Conservation (phyloP, 1,140 invertebrate genomes). For the Oncopodura yosiiana region DNA sequence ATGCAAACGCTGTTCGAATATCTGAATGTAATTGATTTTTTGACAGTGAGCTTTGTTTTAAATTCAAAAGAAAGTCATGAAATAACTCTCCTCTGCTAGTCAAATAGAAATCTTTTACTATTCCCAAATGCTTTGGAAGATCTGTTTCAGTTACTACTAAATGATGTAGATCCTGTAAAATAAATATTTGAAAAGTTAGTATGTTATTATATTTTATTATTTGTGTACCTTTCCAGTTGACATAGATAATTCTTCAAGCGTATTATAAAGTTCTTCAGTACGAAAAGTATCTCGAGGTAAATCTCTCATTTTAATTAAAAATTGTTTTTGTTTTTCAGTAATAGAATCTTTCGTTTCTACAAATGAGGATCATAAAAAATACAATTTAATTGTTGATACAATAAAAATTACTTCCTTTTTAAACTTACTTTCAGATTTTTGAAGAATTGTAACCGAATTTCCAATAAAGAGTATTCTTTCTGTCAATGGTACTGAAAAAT, state of each 20-base stretch:
- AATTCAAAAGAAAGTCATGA: conserved; percentile 27
- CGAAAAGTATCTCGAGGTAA: conserved; percentile 26
- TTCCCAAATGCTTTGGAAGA: conserved; percentile 26
- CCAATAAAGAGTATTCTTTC: conserved; percentile 32
- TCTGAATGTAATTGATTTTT: conserved; percentile 5
- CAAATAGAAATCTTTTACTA: conserved; percentile 34
- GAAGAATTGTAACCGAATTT: conserved; percentile 20
- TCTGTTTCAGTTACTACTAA: conserved; percentile 28
- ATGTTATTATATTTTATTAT: conserved; percentile 1
- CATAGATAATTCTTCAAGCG: conserved; percentile 18
- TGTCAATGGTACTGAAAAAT: conserved; percentile 18
- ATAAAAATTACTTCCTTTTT: no score
- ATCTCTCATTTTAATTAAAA: conserved; percentile 20
- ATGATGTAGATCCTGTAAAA: conserved; percentile 29
- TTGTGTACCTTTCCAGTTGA: conserved; percentile 27
- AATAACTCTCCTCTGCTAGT: conserved; percentile 32
- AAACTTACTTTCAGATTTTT: conserved; percentile 29
- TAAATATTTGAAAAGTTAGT: conserved; percentile 1
- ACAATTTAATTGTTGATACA: neutral
- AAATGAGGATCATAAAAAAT: neutral
- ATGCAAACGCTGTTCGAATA: conserved; percentile 16
- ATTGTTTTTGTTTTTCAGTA: conserved; percentile 25
- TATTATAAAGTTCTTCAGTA: conserved; percentile 16
- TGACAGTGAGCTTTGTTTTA: neutral
- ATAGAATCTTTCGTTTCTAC: conserved; percentile 19